These are phyloP conservation scores for Megamerina dolium DNA, from an alignment of 2,888 invertebrate species.

Conservation along the genomic window DNA sequence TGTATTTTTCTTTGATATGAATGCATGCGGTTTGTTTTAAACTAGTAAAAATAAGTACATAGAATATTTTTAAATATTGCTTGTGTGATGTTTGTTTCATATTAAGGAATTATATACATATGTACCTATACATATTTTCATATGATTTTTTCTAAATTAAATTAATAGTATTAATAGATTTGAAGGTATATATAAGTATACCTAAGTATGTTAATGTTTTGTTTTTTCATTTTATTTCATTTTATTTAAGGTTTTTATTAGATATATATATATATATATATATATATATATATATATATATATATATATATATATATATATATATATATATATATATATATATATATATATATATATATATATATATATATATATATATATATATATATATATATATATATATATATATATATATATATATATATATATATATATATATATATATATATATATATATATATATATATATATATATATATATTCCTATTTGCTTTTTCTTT, in stretches of 20 bases:
- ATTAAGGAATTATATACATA: neutral
- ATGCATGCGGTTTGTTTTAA: too few relatives aligned
- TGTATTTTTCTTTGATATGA: slow-evolving; percentile 5
- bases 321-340: slow-evolving; percentile 2
- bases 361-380: neutral
- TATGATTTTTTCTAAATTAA: too few relatives aligned
- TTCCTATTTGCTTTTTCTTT: too few relatives aligned
- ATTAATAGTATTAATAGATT: too few relatives aligned
- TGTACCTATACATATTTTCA: neutral
- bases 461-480: slow-evolving; percentile 1
- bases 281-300: neutral
- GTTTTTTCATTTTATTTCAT: neutral
- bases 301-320: slow-evolving; percentile 5
- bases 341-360: neutral
- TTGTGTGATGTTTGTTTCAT: slow-evolving; percentile 20
- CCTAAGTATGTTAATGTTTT: too few relatives aligned
- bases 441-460: neutral
- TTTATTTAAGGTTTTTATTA: neutral
- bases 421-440: neutral
- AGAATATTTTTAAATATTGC: slow-evolving; percentile 27
- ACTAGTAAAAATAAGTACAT: too few relatives aligned
- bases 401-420: neutral
- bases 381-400: neutral
- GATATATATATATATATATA: slow-evolving; percentile 3
- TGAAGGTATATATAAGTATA: slow-evolving; percentile 1